These are phyloP conservation scores for Microtus oregoni DNA, from an alignment of 2,113 vertebrate genomes.

Conservation along the genomic window DNA sequence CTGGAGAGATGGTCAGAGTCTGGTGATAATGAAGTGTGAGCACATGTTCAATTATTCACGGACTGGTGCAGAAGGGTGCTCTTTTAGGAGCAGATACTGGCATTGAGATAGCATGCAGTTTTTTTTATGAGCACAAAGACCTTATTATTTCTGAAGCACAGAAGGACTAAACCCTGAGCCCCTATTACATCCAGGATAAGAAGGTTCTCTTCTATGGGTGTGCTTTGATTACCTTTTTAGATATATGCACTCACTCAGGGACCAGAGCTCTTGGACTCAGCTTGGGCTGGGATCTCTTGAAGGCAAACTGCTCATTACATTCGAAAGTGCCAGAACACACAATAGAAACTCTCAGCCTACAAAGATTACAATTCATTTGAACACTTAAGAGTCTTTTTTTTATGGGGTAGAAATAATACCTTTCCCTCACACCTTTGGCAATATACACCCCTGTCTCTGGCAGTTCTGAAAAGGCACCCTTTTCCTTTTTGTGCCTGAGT, in stretches of 20 bases:
- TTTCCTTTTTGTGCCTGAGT: not conserved
- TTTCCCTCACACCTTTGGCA: conserved; percentile 23
- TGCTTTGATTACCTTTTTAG: conserved; percentile 53
- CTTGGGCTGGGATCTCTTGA: conserved; percentile 40
- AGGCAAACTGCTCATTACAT: conserved; percentile 41
- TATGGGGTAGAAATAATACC: conserved; percentile 11
- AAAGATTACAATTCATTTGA: conserved; percentile 33
- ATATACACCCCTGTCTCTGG: not conserved
- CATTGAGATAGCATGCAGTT: not conserved
- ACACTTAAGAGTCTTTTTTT: not conserved
- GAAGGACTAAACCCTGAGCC: not conserved
- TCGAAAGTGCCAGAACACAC: conserved; percentile 27
- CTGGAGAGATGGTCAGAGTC: not conserved
- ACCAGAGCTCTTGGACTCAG: not conserved
- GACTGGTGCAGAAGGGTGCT: not conserved
- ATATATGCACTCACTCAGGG: not conserved
- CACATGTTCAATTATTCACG: not conserved
- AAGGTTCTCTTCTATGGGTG: not conserved
- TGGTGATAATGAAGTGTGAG: not conserved
- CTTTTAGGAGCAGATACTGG: not conserved
- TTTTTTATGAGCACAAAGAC: not conserved
- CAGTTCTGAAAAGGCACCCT: not conserved
- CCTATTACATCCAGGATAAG: not conserved
- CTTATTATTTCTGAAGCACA: conserved; percentile 53
- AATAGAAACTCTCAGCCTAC: conserved; percentile 43